phyloP scores from a whole-genome alignment of 2,113 vertebrate species.

The Myocastor coypus region DNA sequence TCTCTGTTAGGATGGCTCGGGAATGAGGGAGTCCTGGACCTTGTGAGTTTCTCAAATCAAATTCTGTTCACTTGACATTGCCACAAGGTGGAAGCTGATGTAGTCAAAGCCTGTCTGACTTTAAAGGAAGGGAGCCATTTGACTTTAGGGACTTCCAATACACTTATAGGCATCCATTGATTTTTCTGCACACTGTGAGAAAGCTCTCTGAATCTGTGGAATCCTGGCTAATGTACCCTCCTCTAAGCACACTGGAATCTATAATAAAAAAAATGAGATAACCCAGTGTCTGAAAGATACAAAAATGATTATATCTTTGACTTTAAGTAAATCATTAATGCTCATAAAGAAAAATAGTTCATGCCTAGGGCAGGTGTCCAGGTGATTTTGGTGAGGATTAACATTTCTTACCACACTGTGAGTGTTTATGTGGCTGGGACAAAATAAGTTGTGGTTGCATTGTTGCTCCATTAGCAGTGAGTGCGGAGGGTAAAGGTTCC shows the following conservation, averaged over 20 bases:
- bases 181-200: not conserved
- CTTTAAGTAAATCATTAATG: conserved; percentile 54
- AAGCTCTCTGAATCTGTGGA: not conserved
- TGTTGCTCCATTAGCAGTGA: conserved; percentile 66
- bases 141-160: conserved; percentile 30
- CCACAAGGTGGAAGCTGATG: conserved; percentile 7
- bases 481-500: conserved; percentile 63
- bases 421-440: conserved; percentile 49
- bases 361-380: conserved; percentile 33
- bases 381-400: conserved; percentile 39
- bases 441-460: conserved; percentile 61
- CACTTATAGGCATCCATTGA: not conserved
- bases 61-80: not conserved
- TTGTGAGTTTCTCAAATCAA: not conserved
- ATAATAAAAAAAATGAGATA: conserved; percentile 55
- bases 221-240: conserved; percentile 11
- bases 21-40: not conserved
- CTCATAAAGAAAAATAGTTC: conserved; percentile 13
- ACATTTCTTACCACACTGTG: not conserved
- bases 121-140: conserved; percentile 2
- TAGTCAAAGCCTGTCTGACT: conserved; percentile 6
- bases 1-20: not conserved
- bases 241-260: not conserved
- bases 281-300: not conserved
- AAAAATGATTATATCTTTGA: conserved; percentile 53